phyloP scores from a whole-genome alignment of 2,888 invertebrate species.

The Polia nebulosa region DNA sequence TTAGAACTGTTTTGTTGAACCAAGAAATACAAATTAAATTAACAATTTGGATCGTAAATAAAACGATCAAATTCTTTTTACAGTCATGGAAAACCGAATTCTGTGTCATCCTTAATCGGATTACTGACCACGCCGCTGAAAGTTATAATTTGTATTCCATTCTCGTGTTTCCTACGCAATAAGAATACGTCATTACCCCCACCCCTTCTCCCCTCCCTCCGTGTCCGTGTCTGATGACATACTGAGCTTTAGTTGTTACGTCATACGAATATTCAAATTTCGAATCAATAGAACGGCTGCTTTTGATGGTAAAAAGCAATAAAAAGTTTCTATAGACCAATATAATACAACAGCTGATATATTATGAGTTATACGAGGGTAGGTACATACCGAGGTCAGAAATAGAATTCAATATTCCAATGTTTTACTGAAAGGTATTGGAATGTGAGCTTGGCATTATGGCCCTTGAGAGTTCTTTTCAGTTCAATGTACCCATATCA shows the following conservation, averaged over 20 bases:
- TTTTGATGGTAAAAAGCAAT: slow-evolving; percentile 25
- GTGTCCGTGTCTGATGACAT: slow-evolving; percentile 19
- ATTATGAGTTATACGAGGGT: neutral
- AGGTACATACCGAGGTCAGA: slow-evolving; percentile 13
- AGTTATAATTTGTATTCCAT: slow-evolving; percentile 58
- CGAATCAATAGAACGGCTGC: slow-evolving; percentile 25
- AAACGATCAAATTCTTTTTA: neutral
- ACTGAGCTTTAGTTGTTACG: slow-evolving; percentile 43
- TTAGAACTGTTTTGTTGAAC: no score
- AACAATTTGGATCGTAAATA: no score
- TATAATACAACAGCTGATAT: slow-evolving; percentile 13
- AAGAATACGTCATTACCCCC: slow-evolving; percentile 45
- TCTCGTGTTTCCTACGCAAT: slow-evolving; percentile 42
- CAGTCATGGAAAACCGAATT: slow-evolving; percentile 7
- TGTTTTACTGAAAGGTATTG: slow-evolving; percentile 5
- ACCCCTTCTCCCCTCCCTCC: neutral
- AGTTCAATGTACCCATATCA: neutral
- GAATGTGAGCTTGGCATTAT: neutral
- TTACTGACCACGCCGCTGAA: slow-evolving; percentile 43
- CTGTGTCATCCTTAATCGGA: slow-evolving; percentile 42
- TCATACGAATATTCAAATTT: slow-evolving; percentile 53
- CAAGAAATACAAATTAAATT: no score
- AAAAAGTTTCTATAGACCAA: slow-evolving; percentile 13
- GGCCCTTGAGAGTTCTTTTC: neutral
- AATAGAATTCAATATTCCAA: slow-evolving; percentile 13